These are phyloP conservation scores for Drosophila lacteicornis DNA, from an alignment of 1,140 invertebrate species.

Conservation along the genomic window DNA sequence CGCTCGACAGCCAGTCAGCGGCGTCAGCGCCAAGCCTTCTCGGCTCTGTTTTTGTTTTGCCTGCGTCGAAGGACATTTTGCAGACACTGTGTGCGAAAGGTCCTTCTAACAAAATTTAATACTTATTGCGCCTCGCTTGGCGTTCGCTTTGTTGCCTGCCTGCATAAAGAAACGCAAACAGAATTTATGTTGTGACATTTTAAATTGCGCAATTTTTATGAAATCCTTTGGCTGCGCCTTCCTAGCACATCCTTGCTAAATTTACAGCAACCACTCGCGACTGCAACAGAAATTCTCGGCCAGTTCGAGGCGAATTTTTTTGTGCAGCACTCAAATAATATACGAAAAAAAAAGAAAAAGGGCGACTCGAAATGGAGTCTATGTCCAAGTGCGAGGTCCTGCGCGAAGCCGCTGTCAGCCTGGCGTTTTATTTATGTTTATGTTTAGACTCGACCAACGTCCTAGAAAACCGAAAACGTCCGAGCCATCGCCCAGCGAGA, in stretches of 20 bases:
- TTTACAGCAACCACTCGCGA: slow-evolving; percentile 64
- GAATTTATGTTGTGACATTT: slow-evolving; percentile 85
- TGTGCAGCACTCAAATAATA: slow-evolving; percentile 59
- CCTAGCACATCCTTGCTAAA: slow-evolving; percentile 52
- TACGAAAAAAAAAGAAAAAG: slow-evolving; percentile 3
- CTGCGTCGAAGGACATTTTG: slow-evolving; percentile 69
- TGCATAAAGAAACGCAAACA: slow-evolving; percentile 82
- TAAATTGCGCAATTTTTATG: slow-evolving; percentile 85
- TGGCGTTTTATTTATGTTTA: slow-evolving; percentile 78
- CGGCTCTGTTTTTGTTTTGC: slow-evolving; percentile 53
- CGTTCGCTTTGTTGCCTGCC: slow-evolving; percentile 49
- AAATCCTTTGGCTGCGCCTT: slow-evolving; percentile 80
- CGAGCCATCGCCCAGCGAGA: slow-evolving; percentile 45
- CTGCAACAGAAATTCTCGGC: slow-evolving; percentile 66
- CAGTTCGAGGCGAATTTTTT: slow-evolving; percentile 71
- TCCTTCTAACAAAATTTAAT: slow-evolving; percentile 82
- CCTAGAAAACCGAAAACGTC: slow-evolving; percentile 58
- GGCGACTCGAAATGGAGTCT: slow-evolving; percentile 42
- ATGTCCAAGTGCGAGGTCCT: slow-evolving; percentile 55
- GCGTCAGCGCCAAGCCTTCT: slow-evolving; percentile 60
- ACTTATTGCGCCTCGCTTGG: slow-evolving; percentile 71
- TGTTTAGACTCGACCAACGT: slow-evolving; percentile 70
- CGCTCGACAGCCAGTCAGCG: slow-evolving; percentile 80
- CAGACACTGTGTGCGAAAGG: slow-evolving; percentile 42
- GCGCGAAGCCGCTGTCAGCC: slow-evolving; percentile 71